Evolutionary conservation across 2,113 vertebrate genomes (phyloP).

Genomic region (Pachypanchax playfairii): DNA sequence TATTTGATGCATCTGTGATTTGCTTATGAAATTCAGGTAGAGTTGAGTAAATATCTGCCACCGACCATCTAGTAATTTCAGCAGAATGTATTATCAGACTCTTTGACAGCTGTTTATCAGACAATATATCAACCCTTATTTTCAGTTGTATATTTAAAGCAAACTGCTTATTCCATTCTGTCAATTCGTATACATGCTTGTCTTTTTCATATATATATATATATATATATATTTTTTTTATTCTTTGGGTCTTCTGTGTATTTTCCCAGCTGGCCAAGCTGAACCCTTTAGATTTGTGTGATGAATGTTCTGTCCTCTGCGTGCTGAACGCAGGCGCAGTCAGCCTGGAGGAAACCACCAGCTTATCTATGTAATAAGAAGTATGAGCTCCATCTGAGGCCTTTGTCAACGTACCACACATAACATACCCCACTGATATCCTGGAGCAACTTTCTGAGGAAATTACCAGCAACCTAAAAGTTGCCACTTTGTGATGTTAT

Average conservation of each 20-base stretch:
- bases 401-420: slow-evolving; percentile 25
- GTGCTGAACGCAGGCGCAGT: slow-evolving; percentile 19
- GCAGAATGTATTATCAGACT: no score
- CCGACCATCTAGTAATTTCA: not conserved
- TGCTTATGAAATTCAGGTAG: not conserved
- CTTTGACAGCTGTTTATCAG: slow-evolving; percentile 12
- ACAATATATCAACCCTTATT: slow-evolving; percentile 9
- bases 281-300: slow-evolving; percentile 30
- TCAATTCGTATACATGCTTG: slow-evolving; percentile 12
- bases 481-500: not conserved
- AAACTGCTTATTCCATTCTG: not conserved
- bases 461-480: slow-evolving; percentile 1
- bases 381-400: slow-evolving; percentile 18
- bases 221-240: no score
- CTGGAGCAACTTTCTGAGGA: slow-evolving; percentile 10
- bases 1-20: not conserved
- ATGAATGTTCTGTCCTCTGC: slow-evolving; percentile 52
- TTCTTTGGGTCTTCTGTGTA: not conserved
- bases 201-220: not conserved
- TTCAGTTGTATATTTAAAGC: slow-evolving; percentile 10
- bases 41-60: not conserved
- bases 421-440: slow-evolving; percentile 6
- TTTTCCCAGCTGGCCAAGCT: slow-evolving; percentile 2
- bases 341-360: slow-evolving; percentile 16
- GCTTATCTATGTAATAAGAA: slow-evolving; percentile 44